phyloP scores from a whole-genome alignment of 2,113 vertebrate genomes.

The Parus major region DNA sequence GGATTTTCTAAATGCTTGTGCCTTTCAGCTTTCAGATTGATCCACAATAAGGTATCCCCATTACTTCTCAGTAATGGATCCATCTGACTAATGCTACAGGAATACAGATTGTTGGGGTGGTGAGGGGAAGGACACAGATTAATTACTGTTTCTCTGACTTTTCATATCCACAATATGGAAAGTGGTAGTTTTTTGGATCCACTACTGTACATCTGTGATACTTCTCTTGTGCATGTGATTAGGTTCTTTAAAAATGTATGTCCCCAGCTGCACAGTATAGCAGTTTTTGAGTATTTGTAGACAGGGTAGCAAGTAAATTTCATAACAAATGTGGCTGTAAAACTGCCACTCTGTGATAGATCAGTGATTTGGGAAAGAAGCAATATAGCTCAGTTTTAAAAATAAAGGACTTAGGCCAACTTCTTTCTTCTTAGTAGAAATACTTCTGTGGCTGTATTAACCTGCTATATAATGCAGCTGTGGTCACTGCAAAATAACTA shows the following conservation, averaged over 20 bases:
- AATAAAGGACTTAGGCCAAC: not conserved
- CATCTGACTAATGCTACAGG: conserved; percentile 1
- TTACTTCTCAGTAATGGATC: conserved; percentile 70
- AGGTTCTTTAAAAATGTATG: not conserved
- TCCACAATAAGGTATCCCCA: conserved; percentile 55
- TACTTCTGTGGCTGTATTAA: not conserved
- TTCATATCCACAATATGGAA: not conserved
- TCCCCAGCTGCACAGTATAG: conserved; percentile 45
- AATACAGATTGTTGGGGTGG: not conserved
- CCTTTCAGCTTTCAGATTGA: conserved; percentile 46
- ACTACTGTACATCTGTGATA: conserved; percentile 54
- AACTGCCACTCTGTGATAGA: not conserved
- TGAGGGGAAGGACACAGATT: not conserved
- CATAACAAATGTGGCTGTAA: not conserved
- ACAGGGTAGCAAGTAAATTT: not conserved
- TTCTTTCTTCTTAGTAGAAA: not conserved
- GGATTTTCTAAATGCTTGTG: not conserved
- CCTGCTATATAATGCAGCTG: conserved; percentile 53
- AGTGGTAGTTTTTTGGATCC: conserved; percentile 36
- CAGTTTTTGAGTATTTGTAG: not conserved
- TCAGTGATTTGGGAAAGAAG: not conserved
- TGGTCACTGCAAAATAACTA: conserved; percentile 12
- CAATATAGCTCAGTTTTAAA: not conserved
- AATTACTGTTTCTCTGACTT: not conserved
- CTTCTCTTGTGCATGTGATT: not conserved